Percentiles rank a stretch among this genome's conserved stretches.
Evolutionary conservation across 23 tunicate species (phyloP).

Genomic region (Ciona savignyi): DNA sequence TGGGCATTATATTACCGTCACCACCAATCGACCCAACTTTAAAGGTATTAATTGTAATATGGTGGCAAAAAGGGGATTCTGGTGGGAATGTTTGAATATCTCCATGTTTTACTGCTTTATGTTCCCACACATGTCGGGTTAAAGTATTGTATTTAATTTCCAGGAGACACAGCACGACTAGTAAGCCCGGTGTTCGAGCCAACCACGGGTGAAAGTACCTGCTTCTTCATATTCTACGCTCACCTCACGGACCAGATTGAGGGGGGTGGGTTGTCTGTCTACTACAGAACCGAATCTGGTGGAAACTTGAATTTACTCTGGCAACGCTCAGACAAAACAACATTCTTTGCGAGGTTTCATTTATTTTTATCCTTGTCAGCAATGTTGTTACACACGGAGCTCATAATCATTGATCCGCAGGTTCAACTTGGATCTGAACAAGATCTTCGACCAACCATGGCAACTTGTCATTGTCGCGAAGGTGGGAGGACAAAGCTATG

Average conservation of each 20-base stretch:
- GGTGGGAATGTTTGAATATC: no score
- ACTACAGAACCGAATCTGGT: conserved; percentile 52
- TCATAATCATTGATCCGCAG: conserved; percentile 16
- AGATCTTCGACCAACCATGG: conserved; percentile 42
- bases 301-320: conserved; percentile 60
- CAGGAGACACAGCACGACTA: conserved; percentile 76
- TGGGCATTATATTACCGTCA: conserved; percentile 63
- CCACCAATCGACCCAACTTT: conserved; percentile 74
- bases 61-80: no score
- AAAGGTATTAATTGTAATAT: conserved; percentile 56
- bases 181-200: conserved; percentile 78
- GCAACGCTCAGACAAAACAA: conserved; percentile 48
- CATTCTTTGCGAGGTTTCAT: conserved; percentile 52
- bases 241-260: conserved; percentile 69
- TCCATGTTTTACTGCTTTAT: neutral
- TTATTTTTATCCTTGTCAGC: no score
- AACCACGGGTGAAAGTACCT: conserved; percentile 38
- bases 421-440: conserved; percentile 40
- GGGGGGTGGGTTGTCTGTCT: conserved; percentile 66
- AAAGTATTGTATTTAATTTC: neutral
- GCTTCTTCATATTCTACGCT: conserved; percentile 61
- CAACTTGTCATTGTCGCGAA: conserved; percentile 64
- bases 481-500: conserved; percentile 64
- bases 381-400: no score
- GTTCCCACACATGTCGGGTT: no score